phyloP scores from a whole-genome alignment of 1,140 invertebrate species.

The Ceratina japonica region DNA sequence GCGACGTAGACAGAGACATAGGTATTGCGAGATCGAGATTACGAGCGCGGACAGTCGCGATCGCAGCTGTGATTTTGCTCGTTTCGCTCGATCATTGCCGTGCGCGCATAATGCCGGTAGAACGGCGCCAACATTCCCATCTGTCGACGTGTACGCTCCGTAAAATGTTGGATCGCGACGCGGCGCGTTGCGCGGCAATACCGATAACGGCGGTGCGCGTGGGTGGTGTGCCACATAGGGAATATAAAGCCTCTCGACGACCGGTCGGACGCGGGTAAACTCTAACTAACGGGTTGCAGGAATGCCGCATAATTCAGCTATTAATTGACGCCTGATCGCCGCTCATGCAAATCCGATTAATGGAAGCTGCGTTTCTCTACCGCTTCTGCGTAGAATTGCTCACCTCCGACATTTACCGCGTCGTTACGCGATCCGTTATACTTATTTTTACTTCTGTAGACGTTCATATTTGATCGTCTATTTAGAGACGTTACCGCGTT shows the following conservation, averaged over 20 bases:
- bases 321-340: conserved; percentile 54
- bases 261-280: conserved; percentile 16
- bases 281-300: conserved; percentile 28
- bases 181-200: background rate
- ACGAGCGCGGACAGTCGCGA: background rate
- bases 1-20: no score
- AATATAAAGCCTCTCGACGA: conserved; percentile 19
- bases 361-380: background rate
- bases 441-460: background rate
- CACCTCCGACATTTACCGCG: conserved; percentile 39
- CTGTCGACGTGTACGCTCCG: conserved; percentile 58
- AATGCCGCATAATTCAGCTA: conserved; percentile 57
- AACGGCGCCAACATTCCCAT: conserved; percentile 72
- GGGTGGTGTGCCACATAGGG: conserved; percentile 27
- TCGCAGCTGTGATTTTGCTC: conserved; percentile 15
- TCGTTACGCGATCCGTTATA: background rate
- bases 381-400: background rate
- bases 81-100: conserved; percentile 24
- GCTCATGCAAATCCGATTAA: conserved; percentile 53
- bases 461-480: no score
- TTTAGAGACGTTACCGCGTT: no score
- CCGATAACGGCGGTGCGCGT: conserved; percentile 8
- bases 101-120: conserved; percentile 45
- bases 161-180: conserved; percentile 49
- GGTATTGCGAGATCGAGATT: background rate